Evolutionary conservation across 1,140 invertebrate genomes (phyloP).

Genomic region (Penaeus vannamei): DNA sequence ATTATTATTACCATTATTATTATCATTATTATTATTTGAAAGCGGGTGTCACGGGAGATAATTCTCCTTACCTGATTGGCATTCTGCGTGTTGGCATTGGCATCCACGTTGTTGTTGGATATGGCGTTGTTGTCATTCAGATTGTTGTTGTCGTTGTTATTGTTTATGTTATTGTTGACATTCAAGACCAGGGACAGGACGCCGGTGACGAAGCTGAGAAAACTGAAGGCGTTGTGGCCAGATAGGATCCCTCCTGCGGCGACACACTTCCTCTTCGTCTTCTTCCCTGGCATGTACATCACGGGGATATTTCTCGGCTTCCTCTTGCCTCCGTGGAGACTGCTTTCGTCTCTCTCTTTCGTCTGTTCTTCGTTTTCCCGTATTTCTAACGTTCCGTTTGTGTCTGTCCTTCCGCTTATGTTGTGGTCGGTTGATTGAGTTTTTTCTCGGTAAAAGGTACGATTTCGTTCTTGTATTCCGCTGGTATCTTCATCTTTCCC

Average conservation of each 20-base stretch:
- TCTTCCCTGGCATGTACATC: slow-evolving; percentile 56
- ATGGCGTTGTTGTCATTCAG: slow-evolving; percentile 47
- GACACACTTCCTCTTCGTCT: slow-evolving; percentile 43
- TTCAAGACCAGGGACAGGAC: slow-evolving; percentile 48
- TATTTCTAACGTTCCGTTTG: background rate
- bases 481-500: too few relatives aligned
- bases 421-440: too few relatives aligned
- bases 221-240: slow-evolving; percentile 51
- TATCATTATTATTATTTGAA: background rate
- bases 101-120: slow-evolving; percentile 55
- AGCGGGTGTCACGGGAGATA: background rate
- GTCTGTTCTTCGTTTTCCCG: too few relatives aligned
- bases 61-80: slow-evolving; percentile 47
- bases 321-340: background rate
- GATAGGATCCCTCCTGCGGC: slow-evolving; percentile 41
- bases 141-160: slow-evolving; percentile 55
- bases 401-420: background rate
- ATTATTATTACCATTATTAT: background rate
- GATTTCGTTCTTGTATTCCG: too few relatives aligned
- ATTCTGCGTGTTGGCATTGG: slow-evolving; percentile 48
- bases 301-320: background rate
- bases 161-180: slow-evolving; percentile 60
- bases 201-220: slow-evolving; percentile 52
- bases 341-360: background rate
- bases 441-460: too few relatives aligned